phyloP scores from a whole-genome alignment of 2,888 invertebrate genomes.

The Eupithecia subfuscata region DNA sequence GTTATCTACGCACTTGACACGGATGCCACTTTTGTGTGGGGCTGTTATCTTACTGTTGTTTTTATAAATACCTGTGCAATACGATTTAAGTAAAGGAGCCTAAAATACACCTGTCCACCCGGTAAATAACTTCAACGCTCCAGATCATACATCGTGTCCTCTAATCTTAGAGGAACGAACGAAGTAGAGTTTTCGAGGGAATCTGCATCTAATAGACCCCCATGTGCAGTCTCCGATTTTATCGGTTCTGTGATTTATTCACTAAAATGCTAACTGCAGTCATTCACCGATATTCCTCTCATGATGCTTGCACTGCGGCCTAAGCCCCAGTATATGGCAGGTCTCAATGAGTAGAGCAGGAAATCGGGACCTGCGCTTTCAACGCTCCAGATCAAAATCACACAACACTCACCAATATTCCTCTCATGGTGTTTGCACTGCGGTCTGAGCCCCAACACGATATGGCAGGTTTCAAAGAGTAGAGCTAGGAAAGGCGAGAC shows the following conservation, averaged over 20 bases:
- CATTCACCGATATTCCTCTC: conserved; percentile 89
- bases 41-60: neutral
- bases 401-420: conserved; percentile 85
- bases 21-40: neutral
- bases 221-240: neutral
- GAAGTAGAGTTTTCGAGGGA: neutral
- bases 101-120: neutral
- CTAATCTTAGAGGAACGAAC: neutral
- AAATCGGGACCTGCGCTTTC: conserved; percentile 87
- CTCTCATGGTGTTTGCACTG: conserved; percentile 92
- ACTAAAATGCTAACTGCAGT: neutral
- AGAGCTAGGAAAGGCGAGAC: conserved; percentile 89
- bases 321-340: conserved; percentile 93
- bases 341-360: conserved; percentile 90
- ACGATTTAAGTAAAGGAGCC: neutral
- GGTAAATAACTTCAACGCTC: neutral
- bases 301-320: conserved; percentile 91
- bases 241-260: neutral
- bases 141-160: neutral
- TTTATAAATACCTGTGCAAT: neutral
- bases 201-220: neutral
- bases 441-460: conserved; percentile 93
- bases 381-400: conserved; percentile 72
- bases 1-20: conserved; percentile 11
- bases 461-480: conserved; percentile 92